These are phyloP conservation scores for Enteromius unitaeniatus DNA, from an alignment of 2,797 vertebrate genomes.

Conservation along the genomic window DNA sequence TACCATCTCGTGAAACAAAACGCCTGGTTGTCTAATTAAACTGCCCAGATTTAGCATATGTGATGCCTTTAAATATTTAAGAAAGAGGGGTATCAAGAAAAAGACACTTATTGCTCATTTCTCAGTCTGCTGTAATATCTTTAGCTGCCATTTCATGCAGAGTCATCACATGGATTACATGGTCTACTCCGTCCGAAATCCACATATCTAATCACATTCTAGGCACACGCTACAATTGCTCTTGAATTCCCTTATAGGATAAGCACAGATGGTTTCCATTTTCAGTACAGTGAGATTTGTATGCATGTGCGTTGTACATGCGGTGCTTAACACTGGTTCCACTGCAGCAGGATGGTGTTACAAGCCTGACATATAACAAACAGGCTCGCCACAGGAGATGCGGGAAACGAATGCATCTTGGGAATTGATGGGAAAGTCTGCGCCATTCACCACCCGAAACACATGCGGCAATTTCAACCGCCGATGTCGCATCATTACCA, in stretches of 20 bases:
- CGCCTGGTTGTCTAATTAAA: conserved; percentile 67
- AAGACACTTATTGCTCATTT: conserved; percentile 3
- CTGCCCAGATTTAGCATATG: conserved; percentile 16
- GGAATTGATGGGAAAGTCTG: conserved; percentile 64
- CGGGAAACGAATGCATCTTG: conserved; percentile 69
- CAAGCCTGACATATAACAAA: conserved; percentile 72
- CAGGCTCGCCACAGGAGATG: conserved; percentile 66
- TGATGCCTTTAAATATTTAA: conserved; percentile 44
- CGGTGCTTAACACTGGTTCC: conserved; percentile 60
- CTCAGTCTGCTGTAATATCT: conserved; percentile 55
- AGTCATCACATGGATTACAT: conserved; percentile 64
- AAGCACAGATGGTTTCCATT: conserved; percentile 38
- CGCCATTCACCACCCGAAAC: conserved; percentile 35
- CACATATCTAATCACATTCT: conserved; percentile 64
- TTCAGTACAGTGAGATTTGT: conserved; percentile 42
- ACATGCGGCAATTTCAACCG: conserved; percentile 62
- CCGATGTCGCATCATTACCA: conserved; percentile 66
- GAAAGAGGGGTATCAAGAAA: conserved; percentile 12
- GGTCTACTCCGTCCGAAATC: conserved; percentile 61
- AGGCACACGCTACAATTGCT: conserved; percentile 11
- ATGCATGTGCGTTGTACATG: conserved; percentile 48
- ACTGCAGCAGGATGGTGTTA: conserved; percentile 53
- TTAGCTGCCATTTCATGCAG: conserved; percentile 49
- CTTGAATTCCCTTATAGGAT: conserved; percentile 21
- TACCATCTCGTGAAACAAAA: conserved; percentile 58